Evolutionary conservation across 92 coral and sea anemone genomes (phyloP).

Genomic region (Porites cylindrica): DNA sequence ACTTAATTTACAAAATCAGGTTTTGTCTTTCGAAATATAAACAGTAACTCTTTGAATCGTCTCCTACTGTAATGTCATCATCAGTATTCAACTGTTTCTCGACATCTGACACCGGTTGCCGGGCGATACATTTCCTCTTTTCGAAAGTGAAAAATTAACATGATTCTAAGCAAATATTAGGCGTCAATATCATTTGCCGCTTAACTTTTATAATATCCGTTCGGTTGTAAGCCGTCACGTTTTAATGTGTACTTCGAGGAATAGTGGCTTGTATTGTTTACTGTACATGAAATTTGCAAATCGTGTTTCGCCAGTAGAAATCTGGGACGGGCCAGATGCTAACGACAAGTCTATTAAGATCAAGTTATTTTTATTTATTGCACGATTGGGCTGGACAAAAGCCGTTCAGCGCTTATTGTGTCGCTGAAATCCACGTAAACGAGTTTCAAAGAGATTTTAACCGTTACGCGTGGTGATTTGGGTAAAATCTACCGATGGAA

Average conservation of each 20-base stretch:
- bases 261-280: not conserved
- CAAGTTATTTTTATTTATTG: slow-evolving; percentile 21
- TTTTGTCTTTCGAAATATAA: slow-evolving; percentile 24
- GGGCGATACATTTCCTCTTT: slow-evolving; percentile 29
- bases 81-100: not conserved
- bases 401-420: not conserved
- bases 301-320: slow-evolving; percentile 18
- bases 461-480: slow-evolving; percentile 22
- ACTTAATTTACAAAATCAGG: slow-evolving; percentile 10
- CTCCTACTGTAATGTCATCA: slow-evolving; percentile 2
- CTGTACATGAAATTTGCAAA: slow-evolving; percentile 1
- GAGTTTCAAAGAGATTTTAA: not conserved
- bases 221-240: slow-evolving; percentile 26
- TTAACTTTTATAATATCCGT: slow-evolving; percentile 38
- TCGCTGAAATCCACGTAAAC: slow-evolving; percentile 14
- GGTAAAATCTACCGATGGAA: slow-evolving; percentile 65
- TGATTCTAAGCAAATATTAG: slow-evolving; percentile 26
- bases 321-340: slow-evolving; percentile 26
- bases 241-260: not conserved
- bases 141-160: slow-evolving; percentile 15
- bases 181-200: slow-evolving; percentile 34
- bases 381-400: not conserved
- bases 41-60: slow-evolving; percentile 7
- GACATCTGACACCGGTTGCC: slow-evolving; percentile 30
- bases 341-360: slow-evolving; percentile 14